phyloP scores from a whole-genome alignment of 2,797 vertebrate species.

The Rhinella marina region DNA sequence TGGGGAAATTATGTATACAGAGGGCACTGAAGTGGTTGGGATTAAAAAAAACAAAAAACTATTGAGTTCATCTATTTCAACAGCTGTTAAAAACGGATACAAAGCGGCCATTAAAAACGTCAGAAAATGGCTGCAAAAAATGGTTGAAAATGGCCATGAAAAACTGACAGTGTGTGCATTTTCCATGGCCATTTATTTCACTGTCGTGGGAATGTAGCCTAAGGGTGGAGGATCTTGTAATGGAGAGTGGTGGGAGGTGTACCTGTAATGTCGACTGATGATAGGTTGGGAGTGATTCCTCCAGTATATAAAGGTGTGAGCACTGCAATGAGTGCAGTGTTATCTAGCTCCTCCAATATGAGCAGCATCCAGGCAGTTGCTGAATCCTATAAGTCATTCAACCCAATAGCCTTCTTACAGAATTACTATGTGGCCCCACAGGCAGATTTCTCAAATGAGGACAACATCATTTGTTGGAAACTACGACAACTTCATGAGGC shows the following conservation, averaged over 20 bases:
- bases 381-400: slow-evolving; percentile 83
- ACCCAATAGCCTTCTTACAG: slow-evolving; percentile 86
- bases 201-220: not conserved
- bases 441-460: slow-evolving; percentile 83
- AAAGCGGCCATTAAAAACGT: too few species aligned
- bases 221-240: slow-evolving; percentile 19
- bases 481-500: slow-evolving; percentile 86
- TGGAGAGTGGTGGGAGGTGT: slow-evolving; percentile 40
- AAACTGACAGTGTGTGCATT: too few species aligned
- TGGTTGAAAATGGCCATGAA: too few species aligned
- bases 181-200: too few species aligned
- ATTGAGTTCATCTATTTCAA: too few species aligned
- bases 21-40: too few species aligned
- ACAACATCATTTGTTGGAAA: slow-evolving; percentile 92
- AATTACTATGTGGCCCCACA: slow-evolving; percentile 91
- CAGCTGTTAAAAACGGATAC: too few species aligned
- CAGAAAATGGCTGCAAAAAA: too few species aligned
- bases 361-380: slow-evolving; percentile 75
- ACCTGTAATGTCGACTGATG: slow-evolving; percentile 48
- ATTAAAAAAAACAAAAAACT: too few species aligned
- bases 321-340: not conserved
- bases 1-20: too few species aligned
- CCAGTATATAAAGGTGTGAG: slow-evolving; percentile 36
- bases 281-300: slow-evolving; percentile 35
- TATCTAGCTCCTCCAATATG: slow-evolving; percentile 62